Evolutionary conservation across 2,888 invertebrate genomes (phyloP).

Genomic region (Drosophila setosimentum): DNA sequence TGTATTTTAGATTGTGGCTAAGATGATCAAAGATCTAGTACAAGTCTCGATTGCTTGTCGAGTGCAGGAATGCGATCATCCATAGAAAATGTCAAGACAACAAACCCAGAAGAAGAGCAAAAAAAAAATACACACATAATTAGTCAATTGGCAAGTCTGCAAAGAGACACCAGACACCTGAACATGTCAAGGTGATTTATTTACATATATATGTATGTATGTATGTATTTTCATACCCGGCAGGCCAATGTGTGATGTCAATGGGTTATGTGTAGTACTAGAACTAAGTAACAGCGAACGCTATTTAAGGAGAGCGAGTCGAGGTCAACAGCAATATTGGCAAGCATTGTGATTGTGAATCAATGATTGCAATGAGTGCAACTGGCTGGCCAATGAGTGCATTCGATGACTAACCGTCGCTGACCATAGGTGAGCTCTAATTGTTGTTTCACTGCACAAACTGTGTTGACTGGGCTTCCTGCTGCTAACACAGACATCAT

Average conservation of each 20-base stretch:
- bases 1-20: slow-evolving; percentile 1
- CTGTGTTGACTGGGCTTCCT: slow-evolving; percentile 61
- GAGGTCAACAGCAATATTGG: slow-evolving; percentile 60
- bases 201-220: slow-evolving; percentile 19
- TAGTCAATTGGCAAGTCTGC: slow-evolving; percentile 54
- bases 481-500: slow-evolving; percentile 77
- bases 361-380: slow-evolving; percentile 14
- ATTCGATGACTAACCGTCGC: slow-evolving; percentile 45
- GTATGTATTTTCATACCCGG: slow-evolving; percentile 28
- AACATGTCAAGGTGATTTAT: slow-evolving; percentile 75
- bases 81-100: slow-evolving; percentile 63
- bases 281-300: slow-evolving; percentile 58
- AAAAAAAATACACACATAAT: slow-evolving; percentile 42
- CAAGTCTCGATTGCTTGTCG: slow-evolving; percentile 17
- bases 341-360: slow-evolving; percentile 43
- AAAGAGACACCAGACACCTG: slow-evolving; percentile 62
- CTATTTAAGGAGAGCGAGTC: slow-evolving; percentile 74
- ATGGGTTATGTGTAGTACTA: slow-evolving; percentile 49
- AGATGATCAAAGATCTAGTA: slow-evolving; percentile 8
- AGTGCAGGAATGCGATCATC: slow-evolving; percentile 38
- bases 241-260: slow-evolving; percentile 28
- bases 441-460: slow-evolving; percentile 12
- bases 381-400: slow-evolving; percentile 8
- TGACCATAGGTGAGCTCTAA: slow-evolving; percentile 40
- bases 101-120: slow-evolving; percentile 47